Base-by-base conservation (phyloP, 2,113 vertebrate species). In the Dolichallabes microphthalmus region DNA sequence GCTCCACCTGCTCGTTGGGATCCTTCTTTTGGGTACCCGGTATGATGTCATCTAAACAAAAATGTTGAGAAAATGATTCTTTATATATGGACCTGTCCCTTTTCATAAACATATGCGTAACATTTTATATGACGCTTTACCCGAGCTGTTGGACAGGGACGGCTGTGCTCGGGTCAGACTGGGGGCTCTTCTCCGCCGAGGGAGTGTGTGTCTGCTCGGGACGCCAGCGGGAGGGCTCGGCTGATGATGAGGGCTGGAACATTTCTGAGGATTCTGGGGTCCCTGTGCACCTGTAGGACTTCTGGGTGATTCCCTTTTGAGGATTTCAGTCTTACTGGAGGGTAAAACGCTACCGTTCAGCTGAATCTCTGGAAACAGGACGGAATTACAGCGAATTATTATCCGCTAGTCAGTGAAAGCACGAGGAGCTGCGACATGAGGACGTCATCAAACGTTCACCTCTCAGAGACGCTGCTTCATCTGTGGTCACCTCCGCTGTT, bases 131-230 rank as follows among this genome's bases (percentile, higher is more conserved):
- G 9, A 75, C 0, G 5, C 3, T 35, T 93, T 85, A 95, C 94
- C 94, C 89, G 94, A 93, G 91, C 92, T 93, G 84, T 94, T 92
- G 66, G 92, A 92, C 25, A 90, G 77, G 0, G 92, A 89, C 1
- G 92, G 92, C 14, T 84, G 89, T 0, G 92, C 89, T 71, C 93
- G 94, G 90, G 89, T 96, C 83, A 96, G 90, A 91, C 93, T 96
- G 2, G 94, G 90, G 0, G 94, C 90, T 89, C 92, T 94, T 86
- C 94, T 95, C 5, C 96, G 68, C 1, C 93, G 89, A 14, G 92
- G 87, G 17, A 53, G 20, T 32, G 91, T 71, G 39, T 39, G 91
- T 87, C 90, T 93, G 32, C 91, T 92, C 17, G 92, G 92, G 32
- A 92, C 90, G 39, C 90, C 86, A 1, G 91, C 88, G 14, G 95